Conservation (phyloP, 1,140 invertebrate genomes). For the Odontomachus brunneus region DNA sequence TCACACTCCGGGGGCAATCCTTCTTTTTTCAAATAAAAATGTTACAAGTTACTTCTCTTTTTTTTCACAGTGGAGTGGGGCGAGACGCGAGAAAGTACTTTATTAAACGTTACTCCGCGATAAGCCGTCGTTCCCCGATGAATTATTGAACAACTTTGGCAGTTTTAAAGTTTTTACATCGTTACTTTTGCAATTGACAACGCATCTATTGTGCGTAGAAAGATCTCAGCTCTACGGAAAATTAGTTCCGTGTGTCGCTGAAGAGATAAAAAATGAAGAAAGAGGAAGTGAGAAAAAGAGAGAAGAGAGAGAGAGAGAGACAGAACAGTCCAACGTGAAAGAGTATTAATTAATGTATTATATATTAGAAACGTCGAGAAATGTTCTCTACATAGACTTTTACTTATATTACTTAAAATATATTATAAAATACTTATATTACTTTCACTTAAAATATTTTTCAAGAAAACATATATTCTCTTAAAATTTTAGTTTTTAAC, state of each 20-base stretch:
- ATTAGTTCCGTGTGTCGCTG: neutral
- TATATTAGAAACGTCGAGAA: no score
- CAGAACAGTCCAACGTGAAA: no score
- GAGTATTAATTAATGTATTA: no score
- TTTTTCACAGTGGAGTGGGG: neutral
- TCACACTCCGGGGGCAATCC: neutral
- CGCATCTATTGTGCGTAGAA: neutral
- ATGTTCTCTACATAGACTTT: no score
- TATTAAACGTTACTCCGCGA: constrained; percentile 11
- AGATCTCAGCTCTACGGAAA: neutral
- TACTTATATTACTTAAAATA: no score
- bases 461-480: no score
- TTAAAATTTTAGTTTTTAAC: no score
- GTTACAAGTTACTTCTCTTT: neutral
- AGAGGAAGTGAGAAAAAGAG: neutral
- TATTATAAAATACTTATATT: no score
- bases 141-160: neutral
- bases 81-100: no score
- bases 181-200: constrained; percentile 6
- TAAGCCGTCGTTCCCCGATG: neutral
- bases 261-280: neutral
- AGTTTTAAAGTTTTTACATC: neutral
- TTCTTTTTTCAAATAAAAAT: no score
- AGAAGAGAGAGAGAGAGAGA: neutral
- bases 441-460: no score